Conservation (phyloP, 2,888 invertebrate genomes). For the Nesidiocoris tenuis region DNA sequence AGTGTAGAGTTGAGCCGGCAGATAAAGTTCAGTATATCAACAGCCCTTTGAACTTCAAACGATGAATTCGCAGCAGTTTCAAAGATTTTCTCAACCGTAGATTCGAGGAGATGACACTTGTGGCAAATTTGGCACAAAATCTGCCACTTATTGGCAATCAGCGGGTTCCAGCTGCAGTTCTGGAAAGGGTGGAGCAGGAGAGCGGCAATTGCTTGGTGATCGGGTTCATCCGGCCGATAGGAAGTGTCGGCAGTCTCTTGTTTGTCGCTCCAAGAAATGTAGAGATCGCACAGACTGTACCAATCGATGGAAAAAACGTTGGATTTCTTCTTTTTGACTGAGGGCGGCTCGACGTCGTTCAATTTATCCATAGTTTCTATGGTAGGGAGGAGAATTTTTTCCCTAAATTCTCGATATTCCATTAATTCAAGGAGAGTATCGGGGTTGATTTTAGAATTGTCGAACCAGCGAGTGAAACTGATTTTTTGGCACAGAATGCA, state of each 20-base stretch:
- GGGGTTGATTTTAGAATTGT: neutral
- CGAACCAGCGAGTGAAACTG: neutral
- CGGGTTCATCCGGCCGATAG: neutral
- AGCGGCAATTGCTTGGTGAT: conserved; percentile 2
- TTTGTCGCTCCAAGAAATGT: conserved; percentile 19
- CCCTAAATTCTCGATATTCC: neutral
- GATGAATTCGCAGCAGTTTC: neutral
- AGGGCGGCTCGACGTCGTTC: neutral
- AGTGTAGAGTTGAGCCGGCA: neutral
- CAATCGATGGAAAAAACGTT: neutral
- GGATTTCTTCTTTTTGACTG: neutral
- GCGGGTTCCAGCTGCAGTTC: neutral
- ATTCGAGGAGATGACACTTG: neutral
- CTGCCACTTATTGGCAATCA: conserved; percentile 16
- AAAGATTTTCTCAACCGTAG: conserved; percentile 5
- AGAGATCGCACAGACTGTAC: conserved; percentile 1
- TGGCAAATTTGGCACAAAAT: neutral
- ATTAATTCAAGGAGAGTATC: neutral
- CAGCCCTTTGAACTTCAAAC: neutral
- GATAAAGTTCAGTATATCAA: conserved; percentile 4
- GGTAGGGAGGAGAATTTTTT: neutral
- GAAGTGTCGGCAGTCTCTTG: neutral
- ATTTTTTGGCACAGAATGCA: neutral
- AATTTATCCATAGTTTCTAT: neutral
- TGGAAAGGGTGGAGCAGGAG: conserved; percentile 12